phyloP scores from a whole-genome alignment of 2,113 vertebrate genomes.

The Pygoscelis antarcticus region DNA sequence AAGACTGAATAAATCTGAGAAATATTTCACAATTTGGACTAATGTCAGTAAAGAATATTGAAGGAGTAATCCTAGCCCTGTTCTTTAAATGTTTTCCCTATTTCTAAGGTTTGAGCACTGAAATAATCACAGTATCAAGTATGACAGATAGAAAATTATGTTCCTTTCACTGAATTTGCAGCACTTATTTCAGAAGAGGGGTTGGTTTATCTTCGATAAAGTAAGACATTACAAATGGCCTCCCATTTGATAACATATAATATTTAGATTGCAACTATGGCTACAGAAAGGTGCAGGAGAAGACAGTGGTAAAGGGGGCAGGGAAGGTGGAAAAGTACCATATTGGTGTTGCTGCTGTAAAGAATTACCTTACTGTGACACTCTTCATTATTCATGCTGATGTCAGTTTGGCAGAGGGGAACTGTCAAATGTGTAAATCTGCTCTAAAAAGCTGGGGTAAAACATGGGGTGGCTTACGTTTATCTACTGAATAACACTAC shows the following conservation, averaged over 20 bases:
- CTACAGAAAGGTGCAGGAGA: background rate
- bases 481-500: constrained; percentile 5
- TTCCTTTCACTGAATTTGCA: background rate
- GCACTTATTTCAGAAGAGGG: background rate
- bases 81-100: background rate
- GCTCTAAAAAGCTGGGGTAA: constrained; percentile 9
- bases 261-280: background rate
- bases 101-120: background rate
- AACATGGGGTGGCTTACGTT: background rate
- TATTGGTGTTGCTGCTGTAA: background rate
- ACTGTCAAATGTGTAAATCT: background rate
- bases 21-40: background rate
- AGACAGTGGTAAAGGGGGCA: background rate
- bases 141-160: background rate
- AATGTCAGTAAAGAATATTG: background rate
- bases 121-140: background rate
- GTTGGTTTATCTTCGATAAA: background rate
- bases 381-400: constrained; percentile 36
- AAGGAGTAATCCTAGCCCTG: background rate
- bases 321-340: background rate
- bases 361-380: background rate
- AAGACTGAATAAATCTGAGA: background rate
- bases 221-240: background rate
- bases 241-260: background rate
- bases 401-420: background rate